Evolutionary conservation across 2,888 invertebrate genomes (phyloP).

Genomic region (Hedya salicella): DNA sequence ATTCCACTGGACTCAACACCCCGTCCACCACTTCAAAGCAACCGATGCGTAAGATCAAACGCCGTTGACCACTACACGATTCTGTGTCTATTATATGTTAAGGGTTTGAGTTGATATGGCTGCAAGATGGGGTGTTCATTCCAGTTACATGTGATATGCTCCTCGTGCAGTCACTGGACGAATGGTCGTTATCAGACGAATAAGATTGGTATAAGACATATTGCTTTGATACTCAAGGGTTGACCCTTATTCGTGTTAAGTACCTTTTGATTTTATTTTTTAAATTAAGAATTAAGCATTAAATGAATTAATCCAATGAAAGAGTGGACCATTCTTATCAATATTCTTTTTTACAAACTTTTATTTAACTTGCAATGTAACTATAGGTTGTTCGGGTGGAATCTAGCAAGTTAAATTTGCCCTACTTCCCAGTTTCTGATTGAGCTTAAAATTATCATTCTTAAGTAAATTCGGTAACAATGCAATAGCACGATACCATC

Average conservation of each 20-base stretch:
- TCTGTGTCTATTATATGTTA: neutral
- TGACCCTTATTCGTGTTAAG: conserved; percentile 5
- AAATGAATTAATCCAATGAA: too few species aligned
- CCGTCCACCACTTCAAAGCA: conserved; percentile 15
- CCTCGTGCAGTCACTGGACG: conserved; percentile 24
- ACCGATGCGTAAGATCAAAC: conserved; percentile 30
- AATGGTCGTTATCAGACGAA: conserved; percentile 25
- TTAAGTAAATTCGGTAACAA: too few species aligned
- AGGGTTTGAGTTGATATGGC: conserved; percentile 7
- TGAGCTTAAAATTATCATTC: too few species aligned
- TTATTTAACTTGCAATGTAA: too few species aligned
- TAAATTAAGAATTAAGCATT: too few species aligned
- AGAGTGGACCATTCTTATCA: too few species aligned
- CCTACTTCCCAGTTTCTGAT: too few species aligned
- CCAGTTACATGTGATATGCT: conserved; percentile 14
- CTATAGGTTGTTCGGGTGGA: too few species aligned
- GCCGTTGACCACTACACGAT: neutral
- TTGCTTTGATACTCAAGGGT: conserved; percentile 15
- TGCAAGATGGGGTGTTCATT: conserved; percentile 3
- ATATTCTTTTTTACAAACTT: too few species aligned
- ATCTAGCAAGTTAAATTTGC: too few species aligned
- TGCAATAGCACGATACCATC: too few species aligned
- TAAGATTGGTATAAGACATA: conserved; percentile 13
- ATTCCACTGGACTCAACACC: neutral
- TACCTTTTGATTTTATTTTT: conserved; percentile 1